Evolutionary conservation across 2,797 vertebrate genomes (phyloP), one percentile per base, ranked within the genome.

Genomic region (Rhodeus uyekii): DNA sequence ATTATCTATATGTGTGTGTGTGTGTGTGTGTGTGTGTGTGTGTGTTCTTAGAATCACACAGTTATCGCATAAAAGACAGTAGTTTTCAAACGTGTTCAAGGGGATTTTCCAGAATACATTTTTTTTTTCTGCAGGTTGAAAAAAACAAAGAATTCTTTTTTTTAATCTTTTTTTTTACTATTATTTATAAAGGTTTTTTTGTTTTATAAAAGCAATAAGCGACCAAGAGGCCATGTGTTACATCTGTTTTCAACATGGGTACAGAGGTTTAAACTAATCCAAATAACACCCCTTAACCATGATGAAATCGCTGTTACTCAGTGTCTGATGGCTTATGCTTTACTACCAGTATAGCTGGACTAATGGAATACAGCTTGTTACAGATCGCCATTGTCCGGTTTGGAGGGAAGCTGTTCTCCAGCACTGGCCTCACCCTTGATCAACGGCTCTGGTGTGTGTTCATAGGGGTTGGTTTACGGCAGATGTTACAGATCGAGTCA

Each of bases 401-500:
- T 1, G 98, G 98, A 76, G 98, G 98, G 44, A 99, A 97, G 85
- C 98, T 97, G 0, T 99, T 99, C 94, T 98, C 97, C 74, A 99
- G 98, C 88, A 96, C 97, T 0, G 95, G 93, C 3, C 95, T 99
- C 89, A 96, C 92, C 80, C 91, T 99, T 76, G 95, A 96, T 90
- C 98, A 99, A 89, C 99, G 98, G 98, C 90, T 99, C 87, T 99
- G 98, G 97, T 99, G 98, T 67, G 87, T 98, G 64, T 99, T 99
- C 91, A 97, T 99, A 0, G 97, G 97, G 0, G 92, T 99, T 5
- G 96, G 96, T 60, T n/a, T n/a, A n/a, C n/a, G n/a, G n/a, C n/a
- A n/a, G n/a, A n/a, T n/a, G n/a, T n/a, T n/a, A n/a, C n/a, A n/a
- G n/a, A n/a, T n/a, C n/a, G n/a, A n/a, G n/a, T n/a, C n/a, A n/a